phyloP scores from a whole-genome alignment of 2,113 vertebrate species.

The Pantherophis guttatus region DNA sequence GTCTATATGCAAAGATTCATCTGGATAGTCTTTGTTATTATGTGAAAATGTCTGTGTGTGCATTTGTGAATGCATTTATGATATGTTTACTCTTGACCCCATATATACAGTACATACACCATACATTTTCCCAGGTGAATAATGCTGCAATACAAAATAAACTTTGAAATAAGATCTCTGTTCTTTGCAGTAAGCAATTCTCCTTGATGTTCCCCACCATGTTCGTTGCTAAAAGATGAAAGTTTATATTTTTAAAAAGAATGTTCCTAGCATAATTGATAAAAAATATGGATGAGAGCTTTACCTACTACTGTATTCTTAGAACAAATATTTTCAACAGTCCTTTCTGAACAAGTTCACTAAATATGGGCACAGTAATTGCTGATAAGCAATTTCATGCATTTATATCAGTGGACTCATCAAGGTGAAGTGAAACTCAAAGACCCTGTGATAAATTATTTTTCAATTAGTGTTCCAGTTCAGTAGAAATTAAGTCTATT shows the following conservation, averaged over 20 bases:
- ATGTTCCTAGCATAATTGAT: background rate
- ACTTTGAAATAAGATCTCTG: background rate
- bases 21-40: background rate
- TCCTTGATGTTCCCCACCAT: background rate
- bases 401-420: background rate
- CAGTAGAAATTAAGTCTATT: background rate
- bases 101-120: background rate
- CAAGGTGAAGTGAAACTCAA: background rate
- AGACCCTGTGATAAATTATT: background rate
- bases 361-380: background rate
- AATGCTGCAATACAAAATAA: background rate
- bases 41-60: background rate
- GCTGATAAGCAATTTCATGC: background rate
- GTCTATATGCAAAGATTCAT: background rate
- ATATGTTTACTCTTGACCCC: background rate
- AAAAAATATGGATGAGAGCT: background rate
- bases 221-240: background rate
- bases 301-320: background rate
- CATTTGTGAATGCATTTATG: background rate
- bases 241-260: background rate
- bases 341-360: background rate
- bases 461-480: background rate
- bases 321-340: background rate
- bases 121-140: background rate
- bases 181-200: background rate